Conservation (phyloP, 2,113 vertebrate genomes). For the Choloepus hoffmanni region DNA sequence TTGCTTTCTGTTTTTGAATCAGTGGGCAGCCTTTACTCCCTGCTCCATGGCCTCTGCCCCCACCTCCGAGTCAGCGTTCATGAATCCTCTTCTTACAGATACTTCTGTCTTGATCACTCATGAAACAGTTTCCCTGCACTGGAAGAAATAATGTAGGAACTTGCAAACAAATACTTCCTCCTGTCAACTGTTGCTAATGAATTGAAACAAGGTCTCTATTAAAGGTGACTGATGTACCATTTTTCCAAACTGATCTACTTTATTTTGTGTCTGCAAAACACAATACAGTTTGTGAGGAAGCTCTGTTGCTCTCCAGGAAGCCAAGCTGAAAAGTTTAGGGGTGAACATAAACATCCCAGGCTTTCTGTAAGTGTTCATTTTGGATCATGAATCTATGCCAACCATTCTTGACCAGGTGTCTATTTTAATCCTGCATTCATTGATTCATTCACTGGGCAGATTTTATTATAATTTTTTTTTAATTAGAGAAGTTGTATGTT, state of each 20-base stretch:
- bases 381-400: neutral
- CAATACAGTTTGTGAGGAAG: neutral
- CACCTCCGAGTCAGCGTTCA: constrained; percentile 62
- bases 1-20: constrained; percentile 30
- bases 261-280: constrained; percentile 38
- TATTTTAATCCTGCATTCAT: neutral
- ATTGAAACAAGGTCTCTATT: constrained; percentile 49
- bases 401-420: neutral
- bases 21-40: constrained; percentile 48
- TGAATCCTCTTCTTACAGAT: constrained; percentile 53
- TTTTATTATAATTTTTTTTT: neutral
- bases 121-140: neutral
- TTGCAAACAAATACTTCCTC: constrained; percentile 65
- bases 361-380: constrained; percentile 26
- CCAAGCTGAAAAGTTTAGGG: constrained; percentile 5
- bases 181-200: neutral
- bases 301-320: neutral
- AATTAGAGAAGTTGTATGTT: no score
- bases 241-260: constrained; percentile 48
- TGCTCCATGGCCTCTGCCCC: neutral
- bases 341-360: neutral
- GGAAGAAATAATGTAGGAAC: constrained; percentile 53
- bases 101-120: constrained; percentile 28
- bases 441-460: neutral
- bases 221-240: neutral